These are phyloP conservation scores for Solenopsis fugax DNA, from an alignment of 1,140 invertebrate species.

Conservation along the genomic window DNA sequence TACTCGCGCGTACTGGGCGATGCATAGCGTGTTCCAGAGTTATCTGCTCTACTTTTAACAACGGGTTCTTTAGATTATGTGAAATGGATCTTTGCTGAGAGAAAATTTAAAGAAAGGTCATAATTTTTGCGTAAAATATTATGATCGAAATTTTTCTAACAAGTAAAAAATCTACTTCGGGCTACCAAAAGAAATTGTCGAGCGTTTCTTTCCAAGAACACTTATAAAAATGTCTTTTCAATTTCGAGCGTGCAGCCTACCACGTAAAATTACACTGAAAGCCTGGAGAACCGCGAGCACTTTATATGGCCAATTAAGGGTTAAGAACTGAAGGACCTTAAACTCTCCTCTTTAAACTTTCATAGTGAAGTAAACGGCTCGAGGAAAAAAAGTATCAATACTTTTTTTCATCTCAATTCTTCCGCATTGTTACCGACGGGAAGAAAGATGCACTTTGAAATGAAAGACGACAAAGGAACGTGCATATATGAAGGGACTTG, in stretches of 20 bases:
- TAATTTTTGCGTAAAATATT: slow-evolving; percentile 21
- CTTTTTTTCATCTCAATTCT: slow-evolving; percentile 28
- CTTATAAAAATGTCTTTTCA: slow-evolving; percentile 38
- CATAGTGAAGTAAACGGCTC: slow-evolving; percentile 7
- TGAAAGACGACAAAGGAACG: slow-evolving; percentile 37
- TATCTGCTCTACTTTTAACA: slow-evolving; percentile 41
- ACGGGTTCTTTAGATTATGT: slow-evolving; percentile 16
- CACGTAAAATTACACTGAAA: slow-evolving; percentile 42
- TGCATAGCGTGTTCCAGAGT: slow-evolving; percentile 12
- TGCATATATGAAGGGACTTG: slow-evolving; percentile 13
- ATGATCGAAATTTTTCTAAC: background rate
- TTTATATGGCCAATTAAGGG: slow-evolving; percentile 45
- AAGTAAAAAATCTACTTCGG: background rate
- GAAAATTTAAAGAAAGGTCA: slow-evolving; percentile 5
- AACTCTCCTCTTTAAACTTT: slow-evolving; percentile 42
- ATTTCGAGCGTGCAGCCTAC: slow-evolving; percentile 15
- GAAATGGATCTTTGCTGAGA: slow-evolving; percentile 8
- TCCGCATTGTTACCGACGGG: background rate
- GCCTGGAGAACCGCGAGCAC: background rate
- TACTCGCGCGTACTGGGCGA: background rate
- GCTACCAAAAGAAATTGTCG: background rate
- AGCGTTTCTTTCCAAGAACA: slow-evolving; percentile 16
- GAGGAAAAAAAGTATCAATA: slow-evolving; percentile 13
- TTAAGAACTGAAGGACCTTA: slow-evolving; percentile 32
- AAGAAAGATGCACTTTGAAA: slow-evolving; percentile 24